Base-by-base conservation (phyloP, 2,888 invertebrate species). In the Epinotia nisella region DNA sequence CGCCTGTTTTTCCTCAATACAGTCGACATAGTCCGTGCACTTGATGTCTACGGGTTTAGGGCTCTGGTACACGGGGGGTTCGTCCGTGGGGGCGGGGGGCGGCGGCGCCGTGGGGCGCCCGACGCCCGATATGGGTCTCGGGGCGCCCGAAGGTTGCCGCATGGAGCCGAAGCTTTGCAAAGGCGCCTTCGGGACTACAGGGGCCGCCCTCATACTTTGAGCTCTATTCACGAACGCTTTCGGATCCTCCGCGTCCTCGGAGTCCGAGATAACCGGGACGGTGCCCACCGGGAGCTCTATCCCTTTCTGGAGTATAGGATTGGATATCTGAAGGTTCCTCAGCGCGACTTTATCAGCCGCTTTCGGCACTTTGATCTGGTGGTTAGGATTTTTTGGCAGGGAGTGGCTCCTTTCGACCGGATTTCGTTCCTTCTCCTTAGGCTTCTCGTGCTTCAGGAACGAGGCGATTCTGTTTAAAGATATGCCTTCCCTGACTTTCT, bases 101-200 rank as follows among this genome's bases (percentile, higher is more conserved):
- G 96, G 96, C 0, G 97, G 96, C 29, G 95, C 95, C 58, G 96
- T 97, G 0, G 97, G 97, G 51, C 97, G 91, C 0, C 94, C 94
- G 0, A 96, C 95, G 7, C 97, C 95, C 75, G 97, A 97, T 24
- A 96, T 94, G 0, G 98, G 97, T 66, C 98, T 93, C 21, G 96
- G 96, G 0, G 90, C 89, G 0, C 94, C 94, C 0, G 95, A 94
- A 0, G 96, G 94, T 78, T 96, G 96, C 39, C 98, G 92, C 97
- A 97, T 97, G 0, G 97, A 97, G 0, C 97, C 97, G 80, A 97
- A 97, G 41, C 95, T 96, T 76, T 96, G 97, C 45, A 97, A 94
- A 0, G 92, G 90, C 0, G 96, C 95, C 81, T 95, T 94, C 17
- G 92, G 93, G 0, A 89, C 82, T 1, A 88, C 82, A 0, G 94